Conservation (phyloP, 2,113 vertebrate genomes). For the Potamarius usumacintae region DNA sequence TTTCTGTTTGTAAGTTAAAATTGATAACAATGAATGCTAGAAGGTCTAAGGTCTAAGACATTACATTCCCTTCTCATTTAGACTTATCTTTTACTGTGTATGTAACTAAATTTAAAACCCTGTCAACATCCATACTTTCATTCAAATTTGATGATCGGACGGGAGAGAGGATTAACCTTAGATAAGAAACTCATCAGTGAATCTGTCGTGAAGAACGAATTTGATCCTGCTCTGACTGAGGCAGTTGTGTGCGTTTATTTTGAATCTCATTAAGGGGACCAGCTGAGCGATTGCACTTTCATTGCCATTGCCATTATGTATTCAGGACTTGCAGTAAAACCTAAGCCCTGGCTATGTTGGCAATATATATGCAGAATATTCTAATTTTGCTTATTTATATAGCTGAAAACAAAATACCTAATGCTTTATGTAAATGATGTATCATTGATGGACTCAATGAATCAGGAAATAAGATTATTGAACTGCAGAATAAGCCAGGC, state of each 20-base stretch:
- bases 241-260: constrained; percentile 27
- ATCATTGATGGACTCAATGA: neutral
- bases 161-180: constrained; percentile 57
- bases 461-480: neutral
- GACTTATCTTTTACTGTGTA: neutral
- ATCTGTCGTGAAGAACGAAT: constrained; percentile 72
- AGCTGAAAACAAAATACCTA: neutral
- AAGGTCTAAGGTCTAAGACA: neutral
- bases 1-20: neutral
- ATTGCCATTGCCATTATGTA: neutral
- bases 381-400: neutral
- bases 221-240: constrained; percentile 35
- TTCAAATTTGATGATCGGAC: constrained; percentile 19
- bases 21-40: neutral
- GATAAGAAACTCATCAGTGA: constrained; percentile 68
- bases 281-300: constrained; percentile 5
- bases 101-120: neutral
- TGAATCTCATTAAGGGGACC: constrained; percentile 16
- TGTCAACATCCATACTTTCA: neutral
- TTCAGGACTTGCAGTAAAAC: neutral
- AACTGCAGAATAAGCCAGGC: neutral
- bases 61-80: neutral
- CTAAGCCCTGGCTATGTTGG: neutral
- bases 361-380: neutral
- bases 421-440: neutral